Evolutionary conservation across 2,797 vertebrate genomes (phyloP), one percentile per base, ranked within the genome.

Genomic region (Gadopsis marmoratus): DNA sequence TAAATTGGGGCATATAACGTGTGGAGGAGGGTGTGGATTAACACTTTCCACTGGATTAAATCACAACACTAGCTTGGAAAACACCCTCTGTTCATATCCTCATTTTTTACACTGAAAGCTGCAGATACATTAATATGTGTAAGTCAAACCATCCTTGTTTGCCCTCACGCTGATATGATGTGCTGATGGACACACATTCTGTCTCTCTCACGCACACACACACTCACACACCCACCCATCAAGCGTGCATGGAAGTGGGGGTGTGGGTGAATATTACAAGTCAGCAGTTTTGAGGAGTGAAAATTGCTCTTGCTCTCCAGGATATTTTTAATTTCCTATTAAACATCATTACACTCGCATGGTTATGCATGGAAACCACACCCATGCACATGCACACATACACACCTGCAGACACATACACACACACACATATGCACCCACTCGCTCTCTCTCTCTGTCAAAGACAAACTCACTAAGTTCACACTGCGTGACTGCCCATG

Each of bases 271-370:
- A 82, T 78, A 71, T 83, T 82, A 63, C 74, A 80, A 91, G 84
- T 93, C 88, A 92, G 90, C 91, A 83, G 41, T 85, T 91, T 78
- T 70, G 55, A 78, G 70, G 75, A 78, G 82, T 86, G 74, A 85
- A 92, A 91, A 91, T 86, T 83, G 78, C 72, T 83, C 71, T 79
- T 62, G 81, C 87, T 85, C 79, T 86, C 84, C 55, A 35, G 86
- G 89, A 89, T 91, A 93, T 91, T 93, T 93, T 89, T 86, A 93
- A 92, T 92, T 92, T 89, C 82, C 84, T 83, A 89, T 89, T 86
- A 87, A 83, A 80, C 77, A 81, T 88, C 83, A 86, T 87, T 86
- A 87, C 50, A 41, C 76, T 70, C 26, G 26, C 73, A 65, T 84
- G 74, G 78, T 82, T 81, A 71, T 74, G 59, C 71, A 77, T 45